Percentiles rank a stretch among this genome's conserved stretches.
These are phyloP conservation scores for Austrofundulus limnaeus DNA, from an alignment of 2,113 vertebrate genomes.

Conservation along the genomic window DNA sequence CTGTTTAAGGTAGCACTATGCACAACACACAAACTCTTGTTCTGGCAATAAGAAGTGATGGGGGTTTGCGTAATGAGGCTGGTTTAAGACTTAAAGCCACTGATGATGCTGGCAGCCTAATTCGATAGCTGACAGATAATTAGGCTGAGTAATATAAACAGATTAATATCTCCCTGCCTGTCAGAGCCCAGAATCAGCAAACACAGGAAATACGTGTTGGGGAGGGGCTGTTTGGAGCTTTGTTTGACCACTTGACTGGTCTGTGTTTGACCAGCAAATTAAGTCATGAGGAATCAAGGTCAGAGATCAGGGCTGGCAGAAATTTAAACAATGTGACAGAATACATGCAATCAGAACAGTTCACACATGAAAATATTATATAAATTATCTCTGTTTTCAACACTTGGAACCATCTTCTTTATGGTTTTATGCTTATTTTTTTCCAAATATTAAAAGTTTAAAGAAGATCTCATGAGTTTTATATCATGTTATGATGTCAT, in stretches of 20 bases:
- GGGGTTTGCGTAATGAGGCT: constrained; percentile 55
- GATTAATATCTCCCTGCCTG: constrained; percentile 35
- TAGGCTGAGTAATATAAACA: constrained; percentile 37
- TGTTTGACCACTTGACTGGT: constrained; percentile 9
- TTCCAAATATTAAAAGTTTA: background rate
- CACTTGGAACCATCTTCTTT: background rate
- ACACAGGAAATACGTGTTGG: background rate
- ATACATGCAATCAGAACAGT: background rate
- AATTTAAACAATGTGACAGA: background rate
- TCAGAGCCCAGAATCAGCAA: constrained; percentile 17
- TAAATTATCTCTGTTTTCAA: background rate
- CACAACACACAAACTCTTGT: constrained; percentile 37
- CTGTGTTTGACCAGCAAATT: constrained; percentile 7
- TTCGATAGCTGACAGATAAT: constrained; percentile 57
- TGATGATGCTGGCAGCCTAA: constrained; percentile 39
- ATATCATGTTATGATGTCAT: too few relatives aligned
- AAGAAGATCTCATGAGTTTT: too few relatives aligned
- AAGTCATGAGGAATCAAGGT: constrained; percentile 3
- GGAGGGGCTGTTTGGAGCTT: background rate
- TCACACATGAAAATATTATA: background rate
- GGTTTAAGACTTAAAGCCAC: constrained; percentile 53
- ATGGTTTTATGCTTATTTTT: background rate
- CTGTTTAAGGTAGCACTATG: constrained; percentile 1
- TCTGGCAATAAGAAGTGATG: constrained; percentile 47
- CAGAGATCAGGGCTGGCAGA: background rate